Evolutionary conservation across 2,797 vertebrate species (phyloP), one percentile per base, ranked within the genome.

Genomic region (Sebastes kiyomatsui): DNA sequence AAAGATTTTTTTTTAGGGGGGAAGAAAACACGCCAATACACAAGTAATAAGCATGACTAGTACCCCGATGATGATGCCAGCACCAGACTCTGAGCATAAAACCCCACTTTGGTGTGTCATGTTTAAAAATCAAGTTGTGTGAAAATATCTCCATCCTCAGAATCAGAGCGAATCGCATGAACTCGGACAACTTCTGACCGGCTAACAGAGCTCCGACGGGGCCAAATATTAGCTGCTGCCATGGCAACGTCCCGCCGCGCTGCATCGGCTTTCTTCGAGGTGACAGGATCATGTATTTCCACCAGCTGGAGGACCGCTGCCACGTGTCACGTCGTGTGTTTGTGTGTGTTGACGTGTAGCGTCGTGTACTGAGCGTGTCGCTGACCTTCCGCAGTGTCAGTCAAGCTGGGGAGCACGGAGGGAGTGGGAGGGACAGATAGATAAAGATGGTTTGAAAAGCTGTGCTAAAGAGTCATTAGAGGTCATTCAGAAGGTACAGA

Each of bases 21-120:
- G 52, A 58, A 84, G 84, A 85, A 85, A 86, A 87, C 73, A 86
- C 67, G 81, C 88, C 79, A 89, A 82, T 76, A 89, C 80, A 77
- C 84, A 86, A 90, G 75, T 80, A 90, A 87, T 87, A 91, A 81
- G 76, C 82, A 87, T 79, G 72, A 85, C 84, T 86, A 42, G 74
- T 80, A 71, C 66, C 52, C 65, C 2, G 33, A 38, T 66, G 82
- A 77, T 54, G 79, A 81, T 84, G 86, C 85, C 84, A 86, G 76
- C 55, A 62, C 67, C 77, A 71, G 59, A 80, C 76, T 73, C 23
- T 55, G 75, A 81, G 72, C 67, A 69, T 59, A 65, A 83, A 86
- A 75, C 83, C 38, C 72, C 80, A 67, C 79, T 87, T 85, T 88
- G 71, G 82, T 80, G 81, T 87, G 86, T 89, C 77, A 80, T 87